Conservation (phyloP, 2,797 vertebrate species). For the Gouania willdenowi region DNA sequence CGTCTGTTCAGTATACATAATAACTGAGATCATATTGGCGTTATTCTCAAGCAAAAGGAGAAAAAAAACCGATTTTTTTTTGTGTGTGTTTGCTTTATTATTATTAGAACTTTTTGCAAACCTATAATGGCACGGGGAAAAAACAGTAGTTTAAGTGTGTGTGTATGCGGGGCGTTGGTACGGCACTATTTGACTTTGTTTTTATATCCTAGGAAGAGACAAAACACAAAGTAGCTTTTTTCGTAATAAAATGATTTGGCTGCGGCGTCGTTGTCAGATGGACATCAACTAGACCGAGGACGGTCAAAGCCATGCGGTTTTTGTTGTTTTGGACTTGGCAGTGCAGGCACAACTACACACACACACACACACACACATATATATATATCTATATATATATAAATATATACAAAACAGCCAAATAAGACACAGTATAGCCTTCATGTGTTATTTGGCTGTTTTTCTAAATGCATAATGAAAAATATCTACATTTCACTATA, state of each 20-base stretch:
- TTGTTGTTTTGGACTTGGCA: conserved; percentile 75
- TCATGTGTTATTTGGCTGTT: conserved; percentile 10
- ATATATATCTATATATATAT: no score
- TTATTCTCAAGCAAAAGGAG: no score
- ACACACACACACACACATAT: no score
- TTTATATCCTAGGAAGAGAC: conserved; percentile 13
- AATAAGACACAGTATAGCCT: no score
- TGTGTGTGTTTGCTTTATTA: background rate
- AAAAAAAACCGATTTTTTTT: no score
- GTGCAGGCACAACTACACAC: no score
- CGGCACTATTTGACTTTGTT: conserved; percentile 4
- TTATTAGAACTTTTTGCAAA: background rate
- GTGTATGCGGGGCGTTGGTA: conserved; percentile 18
- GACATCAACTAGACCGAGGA: conserved; percentile 62
- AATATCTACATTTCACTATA: background rate
- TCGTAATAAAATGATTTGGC: conserved; percentile 69
- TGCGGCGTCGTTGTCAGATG: conserved; percentile 59
- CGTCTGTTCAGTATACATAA: no score
- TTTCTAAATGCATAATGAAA: background rate
- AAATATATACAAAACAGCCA: no score
- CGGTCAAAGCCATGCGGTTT: conserved; percentile 78
- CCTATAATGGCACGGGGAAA: no score
- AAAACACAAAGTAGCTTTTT: conserved; percentile 49
- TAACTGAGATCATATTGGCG: no score
- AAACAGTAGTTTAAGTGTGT: no score